Base-by-base conservation (phyloP, 2,888 invertebrate species). In the Syrphus vitripennis region DNA sequence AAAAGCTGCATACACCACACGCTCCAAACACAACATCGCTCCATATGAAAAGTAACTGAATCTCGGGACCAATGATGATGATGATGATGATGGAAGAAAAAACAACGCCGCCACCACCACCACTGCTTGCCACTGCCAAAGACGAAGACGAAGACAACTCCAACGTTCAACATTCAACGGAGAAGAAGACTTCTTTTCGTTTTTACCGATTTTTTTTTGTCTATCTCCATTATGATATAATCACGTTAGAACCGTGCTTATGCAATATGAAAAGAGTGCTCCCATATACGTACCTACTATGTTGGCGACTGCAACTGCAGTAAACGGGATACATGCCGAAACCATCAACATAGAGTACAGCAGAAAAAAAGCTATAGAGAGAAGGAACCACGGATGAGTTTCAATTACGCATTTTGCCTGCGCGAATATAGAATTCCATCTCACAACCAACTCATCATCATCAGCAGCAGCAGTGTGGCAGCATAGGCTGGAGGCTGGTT, bases 151-250 rank as follows among this genome's bases (percentile, higher is more conserved):
- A 74, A 31, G 26, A 63, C 26, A 40, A 63, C 40, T 42, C 29
- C 42, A 42, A 42, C 63, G 42, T 37, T 34, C 19, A 34, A 16
- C 29, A 57, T 19, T 6, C 12, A 57, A 37, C 57, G 16, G 57
- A 42, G 42, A 42, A 61, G 77, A 83, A 79, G 61, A 74, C 79
- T 74, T 55, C 55, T 57, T 69, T 55, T 79, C 50, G 80, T 72
- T 78, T 55, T 69, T 57, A 57, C 24, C 29, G 61, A 40, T 29
- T 21, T 67, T 42, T 26, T 63, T 63, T 59, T 75, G 79, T 83
- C 83, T 79, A 75, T 80, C 75, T 83, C 80, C 75, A 80, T 83
- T 83, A 83, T 83, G 83, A 83, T 83, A 80, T 80, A 83, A 83
- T 83, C 83, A 75, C 65, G 63, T 69, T 55, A 55, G 69, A 57